Evolutionary conservation across 2,113 vertebrate genomes (phyloP).

Genomic region (Xenopus laevis): DNA sequence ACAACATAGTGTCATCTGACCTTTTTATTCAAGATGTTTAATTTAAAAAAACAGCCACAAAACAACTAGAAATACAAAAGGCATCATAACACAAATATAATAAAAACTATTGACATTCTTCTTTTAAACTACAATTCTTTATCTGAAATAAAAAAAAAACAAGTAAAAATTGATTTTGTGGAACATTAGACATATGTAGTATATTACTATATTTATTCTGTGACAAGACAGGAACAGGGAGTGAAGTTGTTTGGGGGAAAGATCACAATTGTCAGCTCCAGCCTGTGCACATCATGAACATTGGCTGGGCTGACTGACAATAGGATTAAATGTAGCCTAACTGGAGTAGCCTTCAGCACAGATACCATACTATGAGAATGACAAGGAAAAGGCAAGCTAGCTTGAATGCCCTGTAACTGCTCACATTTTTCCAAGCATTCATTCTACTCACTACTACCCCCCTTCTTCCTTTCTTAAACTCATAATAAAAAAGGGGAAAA

Average conservation of each 20-base stretch:
- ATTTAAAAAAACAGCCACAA: neutral
- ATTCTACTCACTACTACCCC: conserved; percentile 47
- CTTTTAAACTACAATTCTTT: conserved; percentile 8
- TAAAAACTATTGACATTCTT: no score
- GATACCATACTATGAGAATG: conserved; percentile 53
- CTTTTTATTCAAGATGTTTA: no score
- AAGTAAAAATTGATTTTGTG: conserved; percentile 22
- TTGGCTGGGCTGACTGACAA: conserved; percentile 57
- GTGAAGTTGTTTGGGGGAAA: conserved; percentile 58
- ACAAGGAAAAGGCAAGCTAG: conserved; percentile 45
- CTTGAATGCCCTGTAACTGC: conserved; percentile 51
- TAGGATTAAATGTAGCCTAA: conserved; percentile 59
- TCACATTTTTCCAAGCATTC: conserved; percentile 48
- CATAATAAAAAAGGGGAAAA: conserved; percentile 19
- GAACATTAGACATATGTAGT: conserved; percentile 40
- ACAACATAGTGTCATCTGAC: no score
- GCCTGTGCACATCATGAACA: conserved; percentile 48
- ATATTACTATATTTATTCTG: conserved; percentile 17
- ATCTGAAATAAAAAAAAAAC: neutral
- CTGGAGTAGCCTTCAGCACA: conserved; percentile 63
- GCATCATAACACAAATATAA: no score
- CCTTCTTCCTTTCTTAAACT: conserved; percentile 26
- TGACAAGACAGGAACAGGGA: conserved; percentile 45
- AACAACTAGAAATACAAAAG: no score
- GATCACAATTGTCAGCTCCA: conserved; percentile 48